Conservation (phyloP, 2,888 invertebrate species). For the Tubiluchus corallicola region DNA sequence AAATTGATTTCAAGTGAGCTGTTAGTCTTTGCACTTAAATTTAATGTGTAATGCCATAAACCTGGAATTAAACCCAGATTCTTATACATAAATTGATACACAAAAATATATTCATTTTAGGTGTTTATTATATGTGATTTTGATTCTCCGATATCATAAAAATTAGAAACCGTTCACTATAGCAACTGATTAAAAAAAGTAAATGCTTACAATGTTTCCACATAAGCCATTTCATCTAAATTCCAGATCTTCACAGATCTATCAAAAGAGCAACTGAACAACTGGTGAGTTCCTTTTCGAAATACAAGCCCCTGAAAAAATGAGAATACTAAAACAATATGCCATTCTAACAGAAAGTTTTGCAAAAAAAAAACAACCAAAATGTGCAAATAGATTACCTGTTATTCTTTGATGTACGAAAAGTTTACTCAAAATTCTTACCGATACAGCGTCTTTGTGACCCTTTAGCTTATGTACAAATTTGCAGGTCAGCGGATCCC, state of each 20-base stretch:
- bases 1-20: no score
- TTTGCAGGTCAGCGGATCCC: conserved; percentile 56
- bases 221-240: conserved; percentile 82
- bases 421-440: conserved; percentile 17
- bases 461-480: conserved; percentile 52
- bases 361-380: conserved; percentile 15
- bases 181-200: conserved; percentile 11
- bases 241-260: conserved; percentile 74
- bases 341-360: no score
- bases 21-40: no score
- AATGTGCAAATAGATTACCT: conserved; percentile 5
- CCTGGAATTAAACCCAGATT: no score
- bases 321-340: no score
- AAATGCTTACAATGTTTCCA: conserved; percentile 56
- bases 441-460: conserved; percentile 28
- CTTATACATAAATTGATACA: no score
- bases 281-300: conserved; percentile 59
- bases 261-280: conserved; percentile 41
- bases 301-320: conserved; percentile 49
- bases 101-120: no score
- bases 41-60: no score
- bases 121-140: no score
- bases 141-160: no score
- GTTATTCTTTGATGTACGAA: not conserved
- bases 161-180: conserved; percentile 16